Evolutionary conservation across 2,888 invertebrate species (phyloP).

Genomic region (Mimas tiliae): DNA sequence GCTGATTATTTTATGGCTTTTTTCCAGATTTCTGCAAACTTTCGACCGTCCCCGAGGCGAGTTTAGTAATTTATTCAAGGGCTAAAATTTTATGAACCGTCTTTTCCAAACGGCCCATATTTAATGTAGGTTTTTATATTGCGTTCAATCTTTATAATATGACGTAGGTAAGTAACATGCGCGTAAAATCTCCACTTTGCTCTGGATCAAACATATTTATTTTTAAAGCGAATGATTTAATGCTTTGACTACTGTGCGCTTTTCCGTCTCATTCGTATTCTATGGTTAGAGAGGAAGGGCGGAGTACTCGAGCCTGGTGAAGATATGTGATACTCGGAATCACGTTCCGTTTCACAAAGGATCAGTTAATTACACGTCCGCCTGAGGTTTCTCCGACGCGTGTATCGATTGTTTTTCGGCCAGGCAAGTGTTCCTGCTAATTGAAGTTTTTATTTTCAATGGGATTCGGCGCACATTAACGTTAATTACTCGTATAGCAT

Average conservation of each 20-base stretch:
- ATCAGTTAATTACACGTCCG: slow-evolving; percentile 41
- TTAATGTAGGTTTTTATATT: slow-evolving; percentile 10
- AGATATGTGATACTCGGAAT: slow-evolving; percentile 40
- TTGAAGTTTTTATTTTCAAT: slow-evolving; percentile 13
- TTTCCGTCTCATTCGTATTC: slow-evolving; percentile 1
- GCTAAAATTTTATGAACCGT: neutral
- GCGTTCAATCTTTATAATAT: slow-evolving; percentile 2
- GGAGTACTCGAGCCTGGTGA: slow-evolving; percentile 18
- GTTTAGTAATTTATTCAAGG: neutral
- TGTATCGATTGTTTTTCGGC: slow-evolving; percentile 31
- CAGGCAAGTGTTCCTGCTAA: slow-evolving; percentile 14
- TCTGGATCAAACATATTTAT: slow-evolving; percentile 42
- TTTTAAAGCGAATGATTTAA: slow-evolving; percentile 46
- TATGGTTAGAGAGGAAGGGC: neutral
- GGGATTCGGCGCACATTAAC: slow-evolving; percentile 5
- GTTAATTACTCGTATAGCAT: neutral
- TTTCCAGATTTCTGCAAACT: slow-evolving; percentile 17
- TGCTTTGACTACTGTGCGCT: slow-evolving; percentile 25
- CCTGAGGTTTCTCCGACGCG: slow-evolving; percentile 35
- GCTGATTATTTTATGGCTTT: slow-evolving; percentile 8
- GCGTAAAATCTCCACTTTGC: slow-evolving; percentile 42
- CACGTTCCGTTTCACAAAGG: slow-evolving; percentile 45
- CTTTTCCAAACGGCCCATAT: neutral
- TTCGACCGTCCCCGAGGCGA: neutral
- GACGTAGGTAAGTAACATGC: slow-evolving; percentile 34